Evolutionary conservation across 2,888 invertebrate species (phyloP).

Genomic region (Lottia gigantea): DNA sequence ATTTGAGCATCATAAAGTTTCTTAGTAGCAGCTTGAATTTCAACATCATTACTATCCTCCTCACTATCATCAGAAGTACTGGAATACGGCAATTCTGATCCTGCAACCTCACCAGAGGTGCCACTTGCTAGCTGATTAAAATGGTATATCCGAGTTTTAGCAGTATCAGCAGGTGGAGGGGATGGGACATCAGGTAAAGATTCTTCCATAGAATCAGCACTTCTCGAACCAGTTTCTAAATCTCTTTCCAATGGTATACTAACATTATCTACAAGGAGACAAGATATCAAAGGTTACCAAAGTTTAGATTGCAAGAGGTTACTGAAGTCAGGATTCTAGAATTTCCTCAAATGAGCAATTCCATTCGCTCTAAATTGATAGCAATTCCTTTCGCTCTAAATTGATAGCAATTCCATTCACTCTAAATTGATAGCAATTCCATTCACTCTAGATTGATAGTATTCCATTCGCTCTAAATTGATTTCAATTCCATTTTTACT

Average conservation of each 20-base stretch:
- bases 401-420: no score
- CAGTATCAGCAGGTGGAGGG: conserved; percentile 32
- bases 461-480: no score
- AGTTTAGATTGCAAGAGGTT: no score
- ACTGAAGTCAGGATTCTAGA: no score
- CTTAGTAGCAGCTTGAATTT: neutral
- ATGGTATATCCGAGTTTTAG: conserved; percentile 21
- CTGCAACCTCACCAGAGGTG: conserved; percentile 22
- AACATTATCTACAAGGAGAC: neutral
- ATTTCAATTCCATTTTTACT: no score
- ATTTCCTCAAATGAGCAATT: no score
- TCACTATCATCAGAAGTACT: neutral
- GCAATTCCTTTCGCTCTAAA: no score
- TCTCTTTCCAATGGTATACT: conserved; percentile 40
- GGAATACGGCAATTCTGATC: neutral
- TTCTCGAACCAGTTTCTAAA: conserved; percentile 53
- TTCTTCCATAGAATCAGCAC: conserved; percentile 60
- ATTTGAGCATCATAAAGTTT: neutral
- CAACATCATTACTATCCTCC: neutral
- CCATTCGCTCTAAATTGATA: no score
- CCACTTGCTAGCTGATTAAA: conserved; percentile 10
- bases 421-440: no score
- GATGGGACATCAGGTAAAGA: conserved; percentile 46
- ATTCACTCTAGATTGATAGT: no score
- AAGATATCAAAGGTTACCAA: no score